A percentile compares a stretch with the other conserved stretches of the same genome.
Evolutionary conservation across 2,113 vertebrate genomes (phyloP).

Genomic region (Dicrurus megarhynchus): DNA sequence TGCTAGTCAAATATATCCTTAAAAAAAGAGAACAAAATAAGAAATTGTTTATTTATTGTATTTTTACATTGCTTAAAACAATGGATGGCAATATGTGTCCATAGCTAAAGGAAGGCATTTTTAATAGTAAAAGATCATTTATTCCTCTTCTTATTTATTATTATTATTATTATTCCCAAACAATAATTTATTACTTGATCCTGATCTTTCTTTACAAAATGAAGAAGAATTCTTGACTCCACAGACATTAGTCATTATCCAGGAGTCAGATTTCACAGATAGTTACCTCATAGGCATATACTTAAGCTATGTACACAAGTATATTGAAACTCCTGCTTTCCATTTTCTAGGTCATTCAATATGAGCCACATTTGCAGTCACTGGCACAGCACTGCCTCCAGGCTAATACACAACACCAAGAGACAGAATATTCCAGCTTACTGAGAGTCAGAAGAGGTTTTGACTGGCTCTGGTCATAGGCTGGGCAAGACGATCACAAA

Average conservation of each 20-base stretch:
- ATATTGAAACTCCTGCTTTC: neutral
- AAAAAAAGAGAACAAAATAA: neutral
- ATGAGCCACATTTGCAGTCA: accelerated
- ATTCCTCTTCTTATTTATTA: too few species aligned
- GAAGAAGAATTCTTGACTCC: neutral
- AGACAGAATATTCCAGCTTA: neutral
- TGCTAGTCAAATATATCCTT: neutral
- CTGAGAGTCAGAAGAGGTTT: neutral
- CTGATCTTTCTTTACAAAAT: neutral
- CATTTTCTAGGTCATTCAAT: neutral
- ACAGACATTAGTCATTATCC: neutral
- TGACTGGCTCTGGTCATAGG: neutral
- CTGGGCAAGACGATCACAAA: neutral
- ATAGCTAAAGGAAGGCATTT: neutral
- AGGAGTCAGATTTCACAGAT: neutral
- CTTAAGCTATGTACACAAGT: neutral
- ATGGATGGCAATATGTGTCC: neutral
- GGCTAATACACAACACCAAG: neutral
- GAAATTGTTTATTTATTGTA: neutral
- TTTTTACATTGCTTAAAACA: neutral
- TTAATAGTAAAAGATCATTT: neutral
- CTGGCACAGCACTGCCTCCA: neutral
- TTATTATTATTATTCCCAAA: neutral
- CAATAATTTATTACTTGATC: neutral
- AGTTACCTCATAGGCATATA: neutral